Evolutionary conservation across 2,888 invertebrate species (phyloP).

Genomic region (Mythimna albipuncta): DNA sequence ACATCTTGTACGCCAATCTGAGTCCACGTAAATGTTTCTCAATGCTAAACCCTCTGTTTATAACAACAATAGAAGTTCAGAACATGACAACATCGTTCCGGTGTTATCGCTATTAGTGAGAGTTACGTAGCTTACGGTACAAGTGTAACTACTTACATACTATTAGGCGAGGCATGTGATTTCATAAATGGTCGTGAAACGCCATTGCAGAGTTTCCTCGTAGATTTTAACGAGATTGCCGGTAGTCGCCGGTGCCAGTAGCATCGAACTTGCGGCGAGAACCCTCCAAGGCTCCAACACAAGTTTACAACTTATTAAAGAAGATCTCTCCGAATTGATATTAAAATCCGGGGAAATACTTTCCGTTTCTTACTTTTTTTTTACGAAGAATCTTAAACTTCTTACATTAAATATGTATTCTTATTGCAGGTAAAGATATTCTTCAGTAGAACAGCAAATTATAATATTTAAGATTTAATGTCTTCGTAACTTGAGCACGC

Average conservation of each 20-base stretch:
- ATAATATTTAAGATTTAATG: conserved; percentile 38
- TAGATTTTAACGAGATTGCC: conserved; percentile 89
- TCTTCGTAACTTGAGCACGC: conserved; percentile 37
- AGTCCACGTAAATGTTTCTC: conserved; percentile 19
- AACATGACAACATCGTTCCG: conserved; percentile 49
- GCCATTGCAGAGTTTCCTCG: conserved; percentile 81
- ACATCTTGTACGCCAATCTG: conserved; percentile 10
- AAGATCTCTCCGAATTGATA: conserved; percentile 82
- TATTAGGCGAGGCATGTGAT: conserved; percentile 79
- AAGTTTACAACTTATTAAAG: conserved; percentile 88
- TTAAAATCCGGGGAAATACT: conserved; percentile 79
- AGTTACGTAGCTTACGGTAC: conserved; percentile 58
- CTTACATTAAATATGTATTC: conserved; percentile 66
- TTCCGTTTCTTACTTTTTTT: conserved; percentile 71
- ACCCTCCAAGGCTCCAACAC: conserved; percentile 75
- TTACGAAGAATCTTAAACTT: conserved; percentile 66
- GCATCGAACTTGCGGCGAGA: conserved; percentile 81
- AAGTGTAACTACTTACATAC: conserved; percentile 72
- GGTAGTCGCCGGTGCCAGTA: conserved; percentile 78
- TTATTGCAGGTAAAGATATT: conserved; percentile 61
- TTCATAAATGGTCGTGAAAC: conserved; percentile 80
- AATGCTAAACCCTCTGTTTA: conserved; percentile 44
- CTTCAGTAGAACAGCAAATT: conserved; percentile 35
- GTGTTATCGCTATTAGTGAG: conserved; percentile 50
- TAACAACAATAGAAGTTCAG: conserved; percentile 54